Base-by-base conservation (phyloP, 1,140 invertebrate genomes). In the Ganaspis sp. region DNA sequence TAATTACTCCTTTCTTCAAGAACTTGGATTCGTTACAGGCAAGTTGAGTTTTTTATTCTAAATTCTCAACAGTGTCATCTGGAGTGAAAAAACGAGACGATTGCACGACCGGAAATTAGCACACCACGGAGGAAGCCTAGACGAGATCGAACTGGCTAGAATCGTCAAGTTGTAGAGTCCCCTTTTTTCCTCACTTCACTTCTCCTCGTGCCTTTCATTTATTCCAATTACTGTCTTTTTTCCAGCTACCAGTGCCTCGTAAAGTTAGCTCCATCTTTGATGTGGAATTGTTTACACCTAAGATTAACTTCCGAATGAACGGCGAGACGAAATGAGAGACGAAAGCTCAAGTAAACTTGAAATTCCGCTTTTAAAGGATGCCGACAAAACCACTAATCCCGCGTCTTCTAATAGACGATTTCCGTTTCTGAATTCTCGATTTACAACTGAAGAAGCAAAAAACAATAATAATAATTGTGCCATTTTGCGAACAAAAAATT, bases 381-480 rank as follows among this genome's bases (percentile, higher is more conserved):
- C 54, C 54, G 71, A 45, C 73, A 54, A 74, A 74, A 70, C 73
- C 73, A 45, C 73, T 69, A 69, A 69, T 69, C 58, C 64, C 12
- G 23, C 34, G 15, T 17, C 17, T 45, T n/a, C n/a, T 74, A 69
- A 74, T 74, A 19, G 73, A 69, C 58, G 42, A 74, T 74, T 74
- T 74, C 73, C 73, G 73, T 19, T 40, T 29, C 73, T 69, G 4
- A 74, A 70, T 69, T 69, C 38, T 64, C 54, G 34, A 64, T 64
- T 64, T 64, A 12, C 23, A 64, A 64, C 9, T 26, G 21, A 9
- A 11, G 21, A 64, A 64, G 45, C n/a, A 11, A 17, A n/a, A 4
- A 49, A 17, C n/a, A n/a, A n/a, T n/a, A n/a, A 49, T 17, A n/a
- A 17, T n/a, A 49, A 49, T 49, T 49, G 17, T 4, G 5, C 17